Base-by-base conservation (phyloP, 2,113 vertebrate genomes). In the Petroica traversi region DNA sequence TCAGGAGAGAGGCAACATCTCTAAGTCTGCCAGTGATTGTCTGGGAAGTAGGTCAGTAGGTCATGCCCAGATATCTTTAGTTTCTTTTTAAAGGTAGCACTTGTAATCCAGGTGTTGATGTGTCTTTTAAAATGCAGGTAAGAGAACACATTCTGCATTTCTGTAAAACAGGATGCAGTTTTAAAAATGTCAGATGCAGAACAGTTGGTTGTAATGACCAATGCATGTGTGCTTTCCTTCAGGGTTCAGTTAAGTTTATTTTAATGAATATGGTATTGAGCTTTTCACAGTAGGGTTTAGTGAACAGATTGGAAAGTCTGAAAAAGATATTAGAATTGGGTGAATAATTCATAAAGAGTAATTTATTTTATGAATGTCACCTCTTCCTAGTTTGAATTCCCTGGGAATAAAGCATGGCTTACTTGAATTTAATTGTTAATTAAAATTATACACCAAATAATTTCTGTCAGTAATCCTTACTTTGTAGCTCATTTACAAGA, bases 261-360 rank as follows among this genome's bases (percentile, higher is more conserved):
- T 93, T 93, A 94, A 92, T 92, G 85, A 95, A 83, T 75, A 45
- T 48, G 49, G 52, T 88, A 87, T 88, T 84, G 85, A 94, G 84
- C 72, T 92, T 94, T 71, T 90, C 78, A 77, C 78, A 67, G 72
- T 43, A 67, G 75, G 82, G 52, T 83, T 95, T 95, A 96, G 78
- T 38, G 93, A 96, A 55, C 81, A 95, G 85, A 94, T 86, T 94
- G 93, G 48, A 94, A 96, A 85, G 75, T 86, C 75, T 80, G 72
- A 73, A 91, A 77, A 91, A 92, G 51, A 36, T 87, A 91, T 77
- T 94, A 86, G 90, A 90, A 71, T 73, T 74, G 36, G 57, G 92
- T 93, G 92, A 96, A 96, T 96, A 96, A 96, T 96, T 96, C 85
- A 95, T 93, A 93, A 73, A 83, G 72, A 89, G 63, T 80, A 84